A percentile compares a stretch with the other conserved stretches of the same genome.
phyloP scores from a whole-genome alignment of 2,797 vertebrate genomes.

The Aphelocoma californica region DNA sequence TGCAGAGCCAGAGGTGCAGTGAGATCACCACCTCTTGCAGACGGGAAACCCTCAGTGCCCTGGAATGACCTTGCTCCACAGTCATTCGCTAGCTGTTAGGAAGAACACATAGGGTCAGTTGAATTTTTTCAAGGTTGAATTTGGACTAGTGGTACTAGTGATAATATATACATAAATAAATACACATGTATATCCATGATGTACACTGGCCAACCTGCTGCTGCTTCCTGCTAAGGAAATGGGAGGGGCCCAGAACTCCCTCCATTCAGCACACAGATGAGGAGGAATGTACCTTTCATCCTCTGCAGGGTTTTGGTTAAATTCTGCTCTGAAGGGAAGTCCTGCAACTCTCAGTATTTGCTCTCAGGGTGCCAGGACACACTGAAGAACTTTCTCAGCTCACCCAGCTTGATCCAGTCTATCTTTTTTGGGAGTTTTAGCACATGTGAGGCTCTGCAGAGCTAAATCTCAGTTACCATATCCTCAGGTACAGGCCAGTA shows the following conservation, averaged over 20 bases:
- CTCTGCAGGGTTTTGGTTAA: neutral
- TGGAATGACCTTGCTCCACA: neutral
- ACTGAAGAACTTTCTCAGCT: neutral
- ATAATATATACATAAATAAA: neutral
- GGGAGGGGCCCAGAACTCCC: neutral
- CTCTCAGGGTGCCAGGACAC: neutral
- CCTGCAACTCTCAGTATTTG: neutral
- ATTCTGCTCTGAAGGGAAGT: neutral
- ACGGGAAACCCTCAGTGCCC: neutral
- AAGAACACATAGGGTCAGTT: rapidly evolving
- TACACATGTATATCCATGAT: too few species aligned
- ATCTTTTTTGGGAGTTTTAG: neutral
- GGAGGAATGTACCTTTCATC: neutral
- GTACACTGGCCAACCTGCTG: rapidly evolving
- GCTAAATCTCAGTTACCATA: neutral
- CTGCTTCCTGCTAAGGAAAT: neutral
- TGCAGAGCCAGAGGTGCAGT: neutral
- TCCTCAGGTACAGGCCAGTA: neutral
- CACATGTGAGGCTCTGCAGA: rapidly evolving
- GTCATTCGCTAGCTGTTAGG: neutral
- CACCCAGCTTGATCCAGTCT: neutral
- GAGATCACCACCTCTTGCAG: neutral
- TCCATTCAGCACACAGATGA: neutral
- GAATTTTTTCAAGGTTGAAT: neutral
- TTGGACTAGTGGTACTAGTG: neutral